Evolutionary conservation across 2,113 vertebrate genomes (phyloP), one percentile per base, ranked within the genome.

Genomic region (Falco punctatus): DNA sequence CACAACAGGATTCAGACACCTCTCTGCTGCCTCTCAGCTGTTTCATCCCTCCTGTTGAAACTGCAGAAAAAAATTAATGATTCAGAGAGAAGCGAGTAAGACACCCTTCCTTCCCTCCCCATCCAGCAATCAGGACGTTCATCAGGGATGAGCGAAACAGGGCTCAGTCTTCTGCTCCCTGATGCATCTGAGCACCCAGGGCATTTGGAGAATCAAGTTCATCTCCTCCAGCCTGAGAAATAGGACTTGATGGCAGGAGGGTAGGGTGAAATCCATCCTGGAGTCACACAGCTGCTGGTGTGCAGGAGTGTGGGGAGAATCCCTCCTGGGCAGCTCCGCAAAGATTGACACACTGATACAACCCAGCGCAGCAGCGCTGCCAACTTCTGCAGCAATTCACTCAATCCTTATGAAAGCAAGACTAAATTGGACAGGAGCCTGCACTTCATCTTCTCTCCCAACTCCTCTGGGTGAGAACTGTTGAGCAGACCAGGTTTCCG

Each of bases 381-480:
- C 92, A 94, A 42, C 64, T 90, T 26, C 38, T 42, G 72, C 80
- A 78, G 91, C 88, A 92, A 94, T 79, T 82, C 91, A 88, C 77
- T 92, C 81, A 82, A 74, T 54, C 70, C 77, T 85, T 64, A 24
- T 20, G 65, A 92, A 94, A 94, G 55, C 46, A 30, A 65, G 84
- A 40, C 38, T 89, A 83, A 94, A 96, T 81, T 81, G 72, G 64
- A 78, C 6, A 0, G 48, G 55, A 94, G 81, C 79, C 67, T 71
- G 57, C 78, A 92, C 90, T 96, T 94, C 82, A 94, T 94, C 90
- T 94, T 81, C 86, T 65, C 72, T 51, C 83, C 73, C 86, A 81
- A 1, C 77, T 92, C 83, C 93, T 95, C 81, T 69, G 91, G 87
- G 94, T 91, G 61, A 92, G 86, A 91, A 59, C 49, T 62, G 62